Conservation (phyloP, 2,888 invertebrate species). For the Pollenia griseotomentosa region DNA sequence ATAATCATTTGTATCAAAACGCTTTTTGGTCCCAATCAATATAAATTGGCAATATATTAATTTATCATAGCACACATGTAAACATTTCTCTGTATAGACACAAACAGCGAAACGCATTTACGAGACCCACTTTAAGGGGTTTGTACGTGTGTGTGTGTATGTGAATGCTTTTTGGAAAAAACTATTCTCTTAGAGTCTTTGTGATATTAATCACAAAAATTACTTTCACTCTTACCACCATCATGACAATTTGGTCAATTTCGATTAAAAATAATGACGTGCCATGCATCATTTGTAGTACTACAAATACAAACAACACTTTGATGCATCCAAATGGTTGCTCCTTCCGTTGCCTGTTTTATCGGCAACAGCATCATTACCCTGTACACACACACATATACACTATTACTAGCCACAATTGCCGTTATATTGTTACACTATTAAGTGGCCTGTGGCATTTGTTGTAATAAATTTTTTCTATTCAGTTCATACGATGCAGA, state of each 20-base stretch:
- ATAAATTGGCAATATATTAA: slow-evolving; percentile 60
- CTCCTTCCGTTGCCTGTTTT: slow-evolving; percentile 13
- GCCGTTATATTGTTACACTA: slow-evolving; percentile 68
- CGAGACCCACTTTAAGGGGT: neutral
- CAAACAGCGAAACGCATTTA: neutral
- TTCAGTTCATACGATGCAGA: slow-evolving; percentile 32
- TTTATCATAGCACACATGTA: slow-evolving; percentile 36
- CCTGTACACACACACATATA: neutral
- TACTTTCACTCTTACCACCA: slow-evolving; percentile 68
- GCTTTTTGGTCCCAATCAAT: slow-evolving; percentile 44
- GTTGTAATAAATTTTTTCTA: slow-evolving; percentile 2
- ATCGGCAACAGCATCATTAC: slow-evolving; percentile 16
- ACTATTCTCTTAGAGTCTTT: slow-evolving; percentile 1
- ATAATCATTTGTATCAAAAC: slow-evolving; percentile 30
- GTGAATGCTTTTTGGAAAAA: neutral
- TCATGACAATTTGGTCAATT: slow-evolving; percentile 72
- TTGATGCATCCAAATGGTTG: slow-evolving; percentile 51
- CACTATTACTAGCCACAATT: slow-evolving; percentile 50
- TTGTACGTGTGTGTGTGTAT: neutral
- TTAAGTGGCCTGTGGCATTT: slow-evolving; percentile 51
- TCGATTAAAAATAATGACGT: slow-evolving; percentile 68
- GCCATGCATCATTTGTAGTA: slow-evolving; percentile 69
- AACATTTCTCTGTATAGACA: neutral
- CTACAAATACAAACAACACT: slow-evolving; percentile 31
- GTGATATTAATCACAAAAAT: slow-evolving; percentile 58